Conservation (phyloP, 1,140 invertebrate genomes). For the Forficula auricularia region DNA sequence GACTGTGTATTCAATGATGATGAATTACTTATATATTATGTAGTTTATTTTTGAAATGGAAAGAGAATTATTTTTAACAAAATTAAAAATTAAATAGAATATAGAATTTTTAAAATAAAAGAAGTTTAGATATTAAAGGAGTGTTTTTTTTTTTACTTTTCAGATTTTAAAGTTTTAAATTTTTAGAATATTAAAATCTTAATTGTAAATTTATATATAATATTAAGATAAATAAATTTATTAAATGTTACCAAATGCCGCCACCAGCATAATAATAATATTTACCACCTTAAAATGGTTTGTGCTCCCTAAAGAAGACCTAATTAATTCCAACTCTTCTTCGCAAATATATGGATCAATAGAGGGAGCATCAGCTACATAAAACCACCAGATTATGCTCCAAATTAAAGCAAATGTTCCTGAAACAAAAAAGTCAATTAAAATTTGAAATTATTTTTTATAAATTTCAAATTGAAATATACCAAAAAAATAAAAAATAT, state of each 20-base stretch:
- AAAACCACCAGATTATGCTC: constrained; percentile 12
- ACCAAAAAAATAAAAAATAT: constrained; percentile 33
- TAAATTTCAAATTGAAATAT: neutral
- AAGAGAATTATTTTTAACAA: no score
- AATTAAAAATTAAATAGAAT: no score
- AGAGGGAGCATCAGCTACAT: constrained; percentile 26
- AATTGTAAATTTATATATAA: no score
- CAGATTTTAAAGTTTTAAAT: no score
- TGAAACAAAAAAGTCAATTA: constrained; percentile 6
- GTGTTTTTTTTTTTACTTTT: no score
- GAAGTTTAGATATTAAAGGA: no score
- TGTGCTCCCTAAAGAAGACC: constrained; percentile 15
- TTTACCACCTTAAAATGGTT: constrained; percentile 2
- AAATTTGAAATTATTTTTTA: neutral
- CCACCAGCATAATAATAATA: constrained; percentile 2
- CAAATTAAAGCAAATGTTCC: constrained; percentile 17
- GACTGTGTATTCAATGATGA: no score
- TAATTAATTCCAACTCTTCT: constrained; percentile 28
- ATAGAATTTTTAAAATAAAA: no score
- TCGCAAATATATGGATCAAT: constrained; percentile 26
- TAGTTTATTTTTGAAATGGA: no score
- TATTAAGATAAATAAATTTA: no score
- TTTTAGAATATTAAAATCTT: no score
- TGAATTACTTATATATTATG: no score
- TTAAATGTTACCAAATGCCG: neutral